These are phyloP conservation scores for Metopia argyrocephala DNA, from an alignment of 2,888 invertebrate species.

Conservation along the genomic window DNA sequence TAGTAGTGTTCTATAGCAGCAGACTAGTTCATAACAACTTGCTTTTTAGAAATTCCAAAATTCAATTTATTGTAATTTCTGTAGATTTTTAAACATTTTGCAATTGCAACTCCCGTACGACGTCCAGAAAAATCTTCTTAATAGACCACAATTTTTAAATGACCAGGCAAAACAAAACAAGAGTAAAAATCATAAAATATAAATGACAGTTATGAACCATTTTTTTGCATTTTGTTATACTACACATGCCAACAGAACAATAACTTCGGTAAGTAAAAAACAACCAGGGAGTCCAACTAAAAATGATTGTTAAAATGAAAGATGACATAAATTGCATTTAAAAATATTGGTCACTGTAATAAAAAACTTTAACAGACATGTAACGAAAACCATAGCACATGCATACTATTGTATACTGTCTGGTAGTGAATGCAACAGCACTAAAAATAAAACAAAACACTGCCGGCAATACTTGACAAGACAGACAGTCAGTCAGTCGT, in stretches of 20 bases:
- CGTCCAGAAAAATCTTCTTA: neutral
- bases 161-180: slow-evolving; percentile 4
- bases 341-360: slow-evolving; percentile 74
- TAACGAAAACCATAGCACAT: slow-evolving; percentile 12
- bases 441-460: neutral
- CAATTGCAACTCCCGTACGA: neutral
- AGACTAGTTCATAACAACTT: neutral
- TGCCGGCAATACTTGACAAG: slow-evolving; percentile 7
- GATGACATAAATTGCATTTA: slow-evolving; percentile 76
- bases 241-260: slow-evolving; percentile 7
- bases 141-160: slow-evolving; percentile 11
- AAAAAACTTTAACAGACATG: slow-evolving; percentile 55
- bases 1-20: no score
- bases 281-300: neutral
- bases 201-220: slow-evolving; percentile 58
- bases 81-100: neutral
- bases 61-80: neutral
- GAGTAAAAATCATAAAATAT: slow-evolving; percentile 50
- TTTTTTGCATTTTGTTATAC: slow-evolving; percentile 35
- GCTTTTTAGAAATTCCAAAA: neutral
- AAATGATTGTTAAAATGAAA: slow-evolving; percentile 54
- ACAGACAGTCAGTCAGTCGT: slow-evolving; percentile 14
- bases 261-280: slow-evolving; percentile 1
- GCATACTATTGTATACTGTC: neutral
- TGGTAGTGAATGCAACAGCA: neutral